phyloP scores from a whole-genome alignment of 2,888 invertebrate species.

The Eupsilia transversa region DNA sequence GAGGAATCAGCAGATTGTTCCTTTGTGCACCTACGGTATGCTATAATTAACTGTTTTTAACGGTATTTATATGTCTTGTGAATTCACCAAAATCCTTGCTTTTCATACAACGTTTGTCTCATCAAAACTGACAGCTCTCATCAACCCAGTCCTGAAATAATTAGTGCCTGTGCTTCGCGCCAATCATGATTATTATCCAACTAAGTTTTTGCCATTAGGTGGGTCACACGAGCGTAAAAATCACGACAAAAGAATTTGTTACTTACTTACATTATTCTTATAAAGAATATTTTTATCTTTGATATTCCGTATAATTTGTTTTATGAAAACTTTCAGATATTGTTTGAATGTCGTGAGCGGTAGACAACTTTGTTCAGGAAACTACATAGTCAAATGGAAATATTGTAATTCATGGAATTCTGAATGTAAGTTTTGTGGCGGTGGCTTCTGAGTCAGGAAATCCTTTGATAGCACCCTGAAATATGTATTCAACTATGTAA shows the following conservation, averaged over 20 bases:
- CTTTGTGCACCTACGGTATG: slow-evolving; percentile 1
- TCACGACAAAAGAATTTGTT: slow-evolving; percentile 10
- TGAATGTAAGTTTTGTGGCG: slow-evolving; percentile 19
- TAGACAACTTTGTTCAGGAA: slow-evolving; percentile 17
- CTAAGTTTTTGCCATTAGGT: background rate
- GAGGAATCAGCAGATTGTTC: background rate
- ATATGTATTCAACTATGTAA: slow-evolving; percentile 13
- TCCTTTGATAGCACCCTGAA: slow-evolving; percentile 27
- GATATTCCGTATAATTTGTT: slow-evolving; percentile 17
- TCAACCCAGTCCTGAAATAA: background rate
- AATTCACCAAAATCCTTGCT: background rate
- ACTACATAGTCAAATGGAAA: slow-evolving; percentile 19
- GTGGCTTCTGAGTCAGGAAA: background rate
- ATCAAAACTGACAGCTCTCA: background rate
- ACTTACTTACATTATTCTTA: background rate
- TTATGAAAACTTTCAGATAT: slow-evolving; percentile 7
- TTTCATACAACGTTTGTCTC: background rate
- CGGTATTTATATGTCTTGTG: background rate
- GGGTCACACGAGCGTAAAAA: background rate
- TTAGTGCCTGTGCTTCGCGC: background rate
- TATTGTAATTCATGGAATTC: slow-evolving; percentile 34
- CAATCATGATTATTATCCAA: background rate
- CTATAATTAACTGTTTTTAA: background rate
- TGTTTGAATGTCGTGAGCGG: background rate
- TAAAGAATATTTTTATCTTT: background rate